Evolutionary conservation across 2,113 vertebrate species (phyloP).

Genomic region (Peromyscus leucopus): DNA sequence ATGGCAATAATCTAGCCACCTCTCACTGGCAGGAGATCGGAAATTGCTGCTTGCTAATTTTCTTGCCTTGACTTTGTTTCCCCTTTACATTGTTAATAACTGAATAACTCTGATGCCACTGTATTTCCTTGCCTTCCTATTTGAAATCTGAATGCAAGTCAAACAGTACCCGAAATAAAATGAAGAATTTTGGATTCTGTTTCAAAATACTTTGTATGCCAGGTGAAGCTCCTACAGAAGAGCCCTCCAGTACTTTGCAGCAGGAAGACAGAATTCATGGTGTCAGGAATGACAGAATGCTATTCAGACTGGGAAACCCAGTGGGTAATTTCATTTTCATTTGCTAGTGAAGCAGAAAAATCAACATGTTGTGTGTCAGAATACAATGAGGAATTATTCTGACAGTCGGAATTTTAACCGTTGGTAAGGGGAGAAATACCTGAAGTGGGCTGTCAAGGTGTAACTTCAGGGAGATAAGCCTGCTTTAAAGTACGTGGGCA

Average conservation of each 20-base stretch:
- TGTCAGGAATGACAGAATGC: slow-evolving; percentile 75
- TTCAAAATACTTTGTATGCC: slow-evolving; percentile 21
- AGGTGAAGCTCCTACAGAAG: not conserved
- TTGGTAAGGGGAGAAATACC: not conserved
- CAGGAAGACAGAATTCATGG: slow-evolving; percentile 63
- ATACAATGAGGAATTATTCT: slow-evolving; percentile 48
- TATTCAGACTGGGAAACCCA: slow-evolving; percentile 61
- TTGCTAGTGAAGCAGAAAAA: slow-evolving; percentile 79
- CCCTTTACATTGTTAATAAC: not conserved
- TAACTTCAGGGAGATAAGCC: slow-evolving; percentile 28
- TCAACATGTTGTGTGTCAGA: slow-evolving; percentile 75
- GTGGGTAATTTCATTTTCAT: slow-evolving; percentile 81
- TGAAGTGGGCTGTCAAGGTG: slow-evolving; percentile 62
- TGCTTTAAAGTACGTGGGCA: slow-evolving; percentile 37
- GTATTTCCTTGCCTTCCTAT: not conserved
- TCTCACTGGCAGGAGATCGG: not conserved
- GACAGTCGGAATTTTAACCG: slow-evolving; percentile 70
- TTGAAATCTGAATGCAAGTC: slow-evolving; percentile 1
- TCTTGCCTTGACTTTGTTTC: not conserved
- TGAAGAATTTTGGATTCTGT: not conserved
- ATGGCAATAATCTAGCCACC: not conserved
- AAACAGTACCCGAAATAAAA: slow-evolving; percentile 27
- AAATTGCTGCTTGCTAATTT: not conserved
- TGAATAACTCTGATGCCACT: not conserved
- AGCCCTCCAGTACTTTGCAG: slow-evolving; percentile 25